These are phyloP conservation scores for Agapetus fuscipes DNA, from an alignment of 2,888 invertebrate species.

Conservation along the genomic window DNA sequence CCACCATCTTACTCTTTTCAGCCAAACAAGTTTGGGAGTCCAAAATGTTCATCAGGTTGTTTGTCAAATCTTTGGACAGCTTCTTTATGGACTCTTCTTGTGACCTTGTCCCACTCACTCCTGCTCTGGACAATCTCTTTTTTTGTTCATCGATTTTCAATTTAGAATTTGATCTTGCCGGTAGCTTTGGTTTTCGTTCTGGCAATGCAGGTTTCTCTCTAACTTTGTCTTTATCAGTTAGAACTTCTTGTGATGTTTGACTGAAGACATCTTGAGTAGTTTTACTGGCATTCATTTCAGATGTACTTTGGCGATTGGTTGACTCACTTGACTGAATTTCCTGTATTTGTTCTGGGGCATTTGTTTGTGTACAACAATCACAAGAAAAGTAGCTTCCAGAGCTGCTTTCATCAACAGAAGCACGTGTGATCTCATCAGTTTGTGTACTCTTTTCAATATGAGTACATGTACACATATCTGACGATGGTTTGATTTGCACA, in stretches of 20 bases:
- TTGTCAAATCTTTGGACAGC: constrained; percentile 2
- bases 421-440: no score
- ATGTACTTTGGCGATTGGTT: neutral
- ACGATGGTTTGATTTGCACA: no score
- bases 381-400: no score
- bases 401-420: no score
- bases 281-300: neutral
- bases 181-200: constrained; percentile 16
- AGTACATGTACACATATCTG: neutral
- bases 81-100: neutral
- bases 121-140: neutral
- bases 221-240: no score
- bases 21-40: no score
- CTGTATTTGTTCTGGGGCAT: no score
- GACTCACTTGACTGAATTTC: neutral
- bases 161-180: constrained; percentile 4
- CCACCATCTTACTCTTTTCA: no score
- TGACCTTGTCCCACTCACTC: neutral
- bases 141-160: constrained; percentile 8
- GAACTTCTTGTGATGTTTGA: no score
- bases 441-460: neutral
- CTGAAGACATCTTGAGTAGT: neutral
- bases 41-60: neutral
- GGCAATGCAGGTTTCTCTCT: constrained; percentile 18
- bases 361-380: no score